Evolutionary conservation across 1,140 invertebrate species (phyloP).

Genomic region (Scaptomyza hsui): DNA sequence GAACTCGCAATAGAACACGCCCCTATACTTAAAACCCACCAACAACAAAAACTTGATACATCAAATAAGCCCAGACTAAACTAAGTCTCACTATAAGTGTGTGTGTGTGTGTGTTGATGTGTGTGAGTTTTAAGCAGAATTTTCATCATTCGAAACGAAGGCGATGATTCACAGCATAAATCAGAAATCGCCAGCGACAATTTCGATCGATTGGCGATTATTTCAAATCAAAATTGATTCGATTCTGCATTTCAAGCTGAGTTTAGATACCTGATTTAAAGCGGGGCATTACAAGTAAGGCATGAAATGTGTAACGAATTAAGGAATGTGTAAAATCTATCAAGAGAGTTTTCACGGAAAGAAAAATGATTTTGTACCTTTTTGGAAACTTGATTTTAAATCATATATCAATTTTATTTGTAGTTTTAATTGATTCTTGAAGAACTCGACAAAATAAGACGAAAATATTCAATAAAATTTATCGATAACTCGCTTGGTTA

Average conservation of each 20-base stretch:
- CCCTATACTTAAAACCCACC: neutral
- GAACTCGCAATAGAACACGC: slow-evolving; percentile 36
- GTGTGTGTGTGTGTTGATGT: no score
- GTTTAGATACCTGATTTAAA: neutral
- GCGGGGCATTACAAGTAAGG: neutral
- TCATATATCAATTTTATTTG: no score
- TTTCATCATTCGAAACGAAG: slow-evolving; percentile 8
- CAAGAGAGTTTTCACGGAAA: no score
- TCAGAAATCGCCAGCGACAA: slow-evolving; percentile 47
- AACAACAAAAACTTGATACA: slow-evolving; percentile 1
- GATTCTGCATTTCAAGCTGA: slow-evolving; percentile 28
- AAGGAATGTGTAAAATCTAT: no score
- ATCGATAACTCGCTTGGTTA: no score
- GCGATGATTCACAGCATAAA: slow-evolving; percentile 64
- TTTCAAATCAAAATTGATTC: slow-evolving; percentile 51
- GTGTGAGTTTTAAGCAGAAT: slow-evolving; percentile 22
- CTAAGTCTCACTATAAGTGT: neutral
- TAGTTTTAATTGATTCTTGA: no score
- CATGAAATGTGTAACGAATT: neutral
- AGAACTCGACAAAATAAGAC: no score
- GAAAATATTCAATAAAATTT: no score
- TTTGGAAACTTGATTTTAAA: no score
- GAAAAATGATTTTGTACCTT: no score
- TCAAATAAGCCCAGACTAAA: neutral
- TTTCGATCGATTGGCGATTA: slow-evolving; percentile 25